Conservation (phyloP, 2,888 invertebrate species). For the Philaethria dido region DNA sequence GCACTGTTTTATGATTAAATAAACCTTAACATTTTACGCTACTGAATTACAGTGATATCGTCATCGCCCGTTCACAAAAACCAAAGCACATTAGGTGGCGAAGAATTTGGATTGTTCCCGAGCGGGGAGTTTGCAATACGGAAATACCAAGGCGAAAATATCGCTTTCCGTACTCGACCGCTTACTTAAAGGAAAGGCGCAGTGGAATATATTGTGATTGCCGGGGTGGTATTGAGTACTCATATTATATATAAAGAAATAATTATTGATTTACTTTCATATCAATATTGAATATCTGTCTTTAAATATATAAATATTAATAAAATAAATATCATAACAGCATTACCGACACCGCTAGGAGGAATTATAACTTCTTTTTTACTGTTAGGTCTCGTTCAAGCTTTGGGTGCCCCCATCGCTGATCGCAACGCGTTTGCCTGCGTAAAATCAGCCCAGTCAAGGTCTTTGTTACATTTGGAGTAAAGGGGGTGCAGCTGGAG, state of each 20-base stretch:
- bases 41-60: constrained; percentile 91
- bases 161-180: constrained; percentile 91
- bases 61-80: constrained; percentile 93
- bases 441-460: constrained; percentile 98
- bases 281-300: too few species aligned
- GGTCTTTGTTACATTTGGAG: constrained; percentile 99
- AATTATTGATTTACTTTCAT: too few species aligned
- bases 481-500: constrained; percentile 99
- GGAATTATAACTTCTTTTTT: constrained; percentile 99
- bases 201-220: constrained; percentile 96
- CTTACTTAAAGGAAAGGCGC: constrained; percentile 85
- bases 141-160: constrained; percentile 97
- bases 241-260: background rate
- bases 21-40: too few species aligned
- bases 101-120: constrained; percentile 92
- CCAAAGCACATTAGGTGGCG: constrained; percentile 94
- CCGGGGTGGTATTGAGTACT: constrained; percentile 87
- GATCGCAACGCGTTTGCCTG: constrained; percentile 95
- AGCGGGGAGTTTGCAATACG: constrained; percentile 96
- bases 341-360: constrained; percentile 99
- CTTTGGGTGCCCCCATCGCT: constrained; percentile 92
- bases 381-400: constrained; percentile 95
- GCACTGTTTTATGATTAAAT: too few species aligned
- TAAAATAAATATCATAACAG: constrained; percentile 69
- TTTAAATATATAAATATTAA: too few species aligned